These are phyloP conservation scores for Tenebrosternarchus preto DNA, from an alignment of 2,113 vertebrate genomes.

Conservation along the genomic window DNA sequence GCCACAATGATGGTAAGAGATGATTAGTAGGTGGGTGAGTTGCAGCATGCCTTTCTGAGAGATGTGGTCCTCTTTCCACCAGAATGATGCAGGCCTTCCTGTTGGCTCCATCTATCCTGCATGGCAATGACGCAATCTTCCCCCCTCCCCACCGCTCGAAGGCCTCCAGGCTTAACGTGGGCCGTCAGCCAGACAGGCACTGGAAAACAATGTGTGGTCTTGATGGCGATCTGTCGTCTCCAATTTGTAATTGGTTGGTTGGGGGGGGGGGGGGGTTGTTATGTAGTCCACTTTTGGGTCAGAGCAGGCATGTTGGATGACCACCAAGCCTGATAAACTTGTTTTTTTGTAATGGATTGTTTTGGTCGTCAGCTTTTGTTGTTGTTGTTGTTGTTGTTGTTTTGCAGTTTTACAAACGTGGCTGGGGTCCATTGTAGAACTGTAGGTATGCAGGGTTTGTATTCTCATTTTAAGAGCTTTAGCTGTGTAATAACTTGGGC, in stretches of 20 bases:
- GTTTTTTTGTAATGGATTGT: constrained; percentile 31
- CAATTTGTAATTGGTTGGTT: neutral
- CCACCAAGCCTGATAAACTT: neutral
- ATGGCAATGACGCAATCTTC: neutral
- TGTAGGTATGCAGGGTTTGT: too few species aligned
- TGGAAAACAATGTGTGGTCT: constrained; percentile 1
- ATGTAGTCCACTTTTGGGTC: neutral
- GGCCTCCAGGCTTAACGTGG: neutral
- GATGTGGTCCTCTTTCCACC: neutral
- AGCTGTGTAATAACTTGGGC: neutral
- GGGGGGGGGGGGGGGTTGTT: neutral
- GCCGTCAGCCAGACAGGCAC: neutral
- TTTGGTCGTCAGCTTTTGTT: constrained; percentile 36
- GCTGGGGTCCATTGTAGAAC: too few species aligned
- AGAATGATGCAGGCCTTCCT: constrained; percentile 1
- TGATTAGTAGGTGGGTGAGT: neutral
- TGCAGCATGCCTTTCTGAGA: neutral
- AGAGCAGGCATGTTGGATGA: neutral
- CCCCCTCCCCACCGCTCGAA: neutral
- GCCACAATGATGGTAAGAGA: too few species aligned
- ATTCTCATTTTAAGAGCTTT: neutral
- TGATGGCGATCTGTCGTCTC: neutral
- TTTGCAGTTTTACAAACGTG: neutral
- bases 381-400: constrained; percentile 17
- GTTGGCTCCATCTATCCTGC: neutral